Conservation (phyloP, 2,888 invertebrate species). For the Eutolmus rufibarbis region DNA sequence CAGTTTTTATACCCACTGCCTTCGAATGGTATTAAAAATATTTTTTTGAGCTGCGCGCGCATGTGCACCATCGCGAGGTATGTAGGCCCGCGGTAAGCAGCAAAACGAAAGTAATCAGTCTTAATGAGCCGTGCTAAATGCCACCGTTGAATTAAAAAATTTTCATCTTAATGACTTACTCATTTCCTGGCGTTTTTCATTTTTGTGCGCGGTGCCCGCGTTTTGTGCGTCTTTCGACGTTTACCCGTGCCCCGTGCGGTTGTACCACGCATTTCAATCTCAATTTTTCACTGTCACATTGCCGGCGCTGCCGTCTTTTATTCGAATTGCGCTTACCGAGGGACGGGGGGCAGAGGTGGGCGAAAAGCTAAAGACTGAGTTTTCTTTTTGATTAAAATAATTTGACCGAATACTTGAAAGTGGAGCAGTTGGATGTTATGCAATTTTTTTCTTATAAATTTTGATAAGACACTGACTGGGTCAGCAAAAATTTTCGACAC, state of each 20-base stretch:
- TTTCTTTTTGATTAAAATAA: background rate
- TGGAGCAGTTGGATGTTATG: background rate
- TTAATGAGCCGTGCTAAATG: conserved; percentile 35
- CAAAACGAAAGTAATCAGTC: conserved; percentile 20
- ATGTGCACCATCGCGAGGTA: background rate
- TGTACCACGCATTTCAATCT: background rate
- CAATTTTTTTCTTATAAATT: background rate
- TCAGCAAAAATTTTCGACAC: no score
- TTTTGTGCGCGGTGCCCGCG: background rate
- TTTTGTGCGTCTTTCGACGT: background rate
- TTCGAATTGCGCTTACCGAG: background rate
- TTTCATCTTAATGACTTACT: conserved; percentile 27
- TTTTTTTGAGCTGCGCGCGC: background rate
- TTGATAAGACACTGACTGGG: background rate
- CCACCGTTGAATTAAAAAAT: conserved; percentile 2
- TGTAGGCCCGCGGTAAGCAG: background rate
- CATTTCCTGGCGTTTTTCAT: conserved; percentile 22
- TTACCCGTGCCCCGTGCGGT: background rate
- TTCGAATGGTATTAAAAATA: background rate
- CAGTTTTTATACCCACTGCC: background rate
- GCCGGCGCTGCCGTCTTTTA: background rate
- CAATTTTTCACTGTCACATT: background rate
- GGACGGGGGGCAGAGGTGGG: background rate
- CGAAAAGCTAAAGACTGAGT: background rate
- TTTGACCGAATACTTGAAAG: background rate